Conservation (phyloP, 2,113 vertebrate genomes). For the Climacteris rufus region DNA sequence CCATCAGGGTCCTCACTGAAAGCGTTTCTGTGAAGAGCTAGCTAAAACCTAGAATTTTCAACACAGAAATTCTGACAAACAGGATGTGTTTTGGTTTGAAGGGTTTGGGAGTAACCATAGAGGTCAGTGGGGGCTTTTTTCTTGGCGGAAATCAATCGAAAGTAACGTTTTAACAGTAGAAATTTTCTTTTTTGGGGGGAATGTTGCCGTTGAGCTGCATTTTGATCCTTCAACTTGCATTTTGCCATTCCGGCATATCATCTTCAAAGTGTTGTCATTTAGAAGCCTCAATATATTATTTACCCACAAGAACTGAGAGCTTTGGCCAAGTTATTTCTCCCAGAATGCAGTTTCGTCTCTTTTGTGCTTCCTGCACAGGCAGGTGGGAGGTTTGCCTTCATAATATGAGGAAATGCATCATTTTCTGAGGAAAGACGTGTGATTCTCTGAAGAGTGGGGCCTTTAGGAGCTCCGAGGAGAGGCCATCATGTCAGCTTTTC, state of each 20-base stretch:
- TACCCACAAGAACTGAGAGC: not conserved
- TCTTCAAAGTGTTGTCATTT: not conserved
- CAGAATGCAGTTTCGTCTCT: not conserved
- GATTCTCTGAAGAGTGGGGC: not conserved
- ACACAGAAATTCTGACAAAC: not conserved
- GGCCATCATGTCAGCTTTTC: not conserved
- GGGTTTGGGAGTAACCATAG: not conserved
- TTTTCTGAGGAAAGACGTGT: not conserved
- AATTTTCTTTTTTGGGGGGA: not conserved
- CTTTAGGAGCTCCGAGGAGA: not conserved
- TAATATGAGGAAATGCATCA: not conserved
- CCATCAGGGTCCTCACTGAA: not conserved
- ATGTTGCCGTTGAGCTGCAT: not conserved
- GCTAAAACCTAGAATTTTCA: not conserved
- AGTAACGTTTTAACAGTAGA: not conserved
- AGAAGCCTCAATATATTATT: not conserved
- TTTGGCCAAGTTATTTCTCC: not conserved
- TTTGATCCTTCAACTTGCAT: not conserved
- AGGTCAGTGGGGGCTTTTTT: not conserved
- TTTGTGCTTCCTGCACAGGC: not conserved
- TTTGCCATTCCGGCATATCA: fast-evolving
- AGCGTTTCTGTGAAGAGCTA: not conserved
- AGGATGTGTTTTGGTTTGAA: not conserved
- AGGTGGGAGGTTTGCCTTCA: not conserved
- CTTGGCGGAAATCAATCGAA: not conserved